Percentiles rank a stretch among this genome's conserved stretches.
Conservation (phyloP, 2,797 vertebrate genomes). For the Anas georgica region DNA sequence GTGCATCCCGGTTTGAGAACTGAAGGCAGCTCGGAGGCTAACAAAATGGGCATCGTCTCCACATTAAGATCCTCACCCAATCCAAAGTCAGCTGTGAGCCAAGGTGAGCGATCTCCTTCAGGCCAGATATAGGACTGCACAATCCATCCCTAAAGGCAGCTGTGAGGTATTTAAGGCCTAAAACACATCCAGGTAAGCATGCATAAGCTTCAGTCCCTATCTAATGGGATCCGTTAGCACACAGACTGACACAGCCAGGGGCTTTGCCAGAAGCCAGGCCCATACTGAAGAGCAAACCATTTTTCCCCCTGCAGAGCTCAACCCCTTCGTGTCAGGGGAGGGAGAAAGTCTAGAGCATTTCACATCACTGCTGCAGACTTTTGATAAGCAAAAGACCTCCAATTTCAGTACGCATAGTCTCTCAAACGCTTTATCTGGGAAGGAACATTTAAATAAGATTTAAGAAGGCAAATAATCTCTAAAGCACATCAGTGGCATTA, state of each 20-base stretch:
- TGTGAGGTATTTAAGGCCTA: background rate
- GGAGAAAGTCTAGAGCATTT: background rate
- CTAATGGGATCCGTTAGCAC: background rate
- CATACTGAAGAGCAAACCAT: background rate
- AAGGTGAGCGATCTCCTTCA: background rate
- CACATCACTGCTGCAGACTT: background rate
- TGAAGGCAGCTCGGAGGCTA: background rate
- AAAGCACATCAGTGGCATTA: background rate
- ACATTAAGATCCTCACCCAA: background rate
- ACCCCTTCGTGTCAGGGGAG: background rate
- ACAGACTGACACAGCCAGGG: background rate
- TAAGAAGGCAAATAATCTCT: slow-evolving; percentile 5
- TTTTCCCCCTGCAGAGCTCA: background rate
- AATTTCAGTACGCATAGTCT: background rate
- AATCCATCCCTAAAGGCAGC: background rate
- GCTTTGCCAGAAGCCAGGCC: background rate
- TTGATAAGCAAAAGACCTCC: slow-evolving; percentile 35
- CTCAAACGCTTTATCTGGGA: slow-evolving; percentile 30
- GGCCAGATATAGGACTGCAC: background rate
- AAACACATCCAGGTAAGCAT: slow-evolving; percentile 19
- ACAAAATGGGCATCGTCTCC: background rate
- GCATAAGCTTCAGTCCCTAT: background rate
- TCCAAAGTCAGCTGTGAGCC: background rate
- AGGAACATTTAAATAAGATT: slow-evolving; percentile 25
- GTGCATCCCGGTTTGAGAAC: background rate